A percentile compares a stretch with the other conserved stretches of the same genome.
phyloP scores from a whole-genome alignment of 2,113 vertebrate species.

The Plecotus auritus region DNA sequence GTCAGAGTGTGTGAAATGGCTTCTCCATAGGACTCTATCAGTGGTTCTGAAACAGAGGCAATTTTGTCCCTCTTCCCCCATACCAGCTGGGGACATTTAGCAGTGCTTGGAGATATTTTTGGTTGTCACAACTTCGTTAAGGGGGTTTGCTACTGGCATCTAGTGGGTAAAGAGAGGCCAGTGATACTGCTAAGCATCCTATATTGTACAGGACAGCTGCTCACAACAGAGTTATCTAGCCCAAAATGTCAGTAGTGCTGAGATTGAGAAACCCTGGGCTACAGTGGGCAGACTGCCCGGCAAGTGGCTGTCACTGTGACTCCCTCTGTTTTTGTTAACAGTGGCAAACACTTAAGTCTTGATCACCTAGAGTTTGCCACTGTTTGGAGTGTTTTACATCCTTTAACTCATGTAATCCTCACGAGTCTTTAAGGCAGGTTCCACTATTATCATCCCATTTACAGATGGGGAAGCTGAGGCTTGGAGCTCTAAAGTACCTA shows the following conservation, averaged over 20 bases:
- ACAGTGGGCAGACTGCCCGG: neutral
- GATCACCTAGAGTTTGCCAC: neutral
- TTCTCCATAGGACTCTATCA: neutral
- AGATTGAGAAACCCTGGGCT: neutral
- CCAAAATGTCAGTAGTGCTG: neutral
- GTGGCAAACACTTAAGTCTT: neutral
- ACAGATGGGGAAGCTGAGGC: neutral
- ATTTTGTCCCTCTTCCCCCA: neutral
- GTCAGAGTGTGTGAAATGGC: neutral
- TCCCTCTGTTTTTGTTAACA: neutral
- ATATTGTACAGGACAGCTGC: neutral
- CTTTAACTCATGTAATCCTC: neutral
- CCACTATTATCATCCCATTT: neutral
- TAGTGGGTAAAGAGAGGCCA: neutral
- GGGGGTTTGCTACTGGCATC: neutral
- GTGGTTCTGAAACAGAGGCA: neutral
- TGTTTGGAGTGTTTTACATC: neutral
- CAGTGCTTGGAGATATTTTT: neutral
- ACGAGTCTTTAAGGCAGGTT: neutral
- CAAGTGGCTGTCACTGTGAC: neutral
- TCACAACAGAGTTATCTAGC: neutral
- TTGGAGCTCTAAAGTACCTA: neutral
- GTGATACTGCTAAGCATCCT: neutral
- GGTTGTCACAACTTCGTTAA: neutral
- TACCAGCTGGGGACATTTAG: neutral